Conservation (phyloP, 2,797 vertebrate species). For the Natrix natrix region DNA sequence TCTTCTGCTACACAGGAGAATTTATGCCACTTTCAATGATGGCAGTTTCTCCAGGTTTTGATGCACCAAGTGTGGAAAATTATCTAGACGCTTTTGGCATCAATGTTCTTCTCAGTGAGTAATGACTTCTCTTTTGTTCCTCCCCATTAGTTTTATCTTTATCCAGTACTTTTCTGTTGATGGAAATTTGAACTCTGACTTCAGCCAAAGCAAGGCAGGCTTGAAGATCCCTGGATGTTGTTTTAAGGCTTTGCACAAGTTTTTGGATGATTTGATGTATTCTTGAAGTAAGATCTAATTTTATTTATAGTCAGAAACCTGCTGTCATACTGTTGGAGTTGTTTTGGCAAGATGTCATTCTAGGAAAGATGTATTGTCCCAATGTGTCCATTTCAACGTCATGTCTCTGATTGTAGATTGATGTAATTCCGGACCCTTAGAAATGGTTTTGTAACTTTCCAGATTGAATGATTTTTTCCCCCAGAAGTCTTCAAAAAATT, state of each 20-base stretch:
- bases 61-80: not conserved
- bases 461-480: not conserved
- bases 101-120: not conserved
- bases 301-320: not conserved
- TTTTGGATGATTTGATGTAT: not conserved
- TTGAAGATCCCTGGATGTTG: not conserved
- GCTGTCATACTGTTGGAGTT: not conserved
- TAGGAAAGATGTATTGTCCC: not conserved
- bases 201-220: not conserved
- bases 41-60: not conserved
- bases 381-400: not conserved
- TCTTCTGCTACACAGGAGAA: not conserved
- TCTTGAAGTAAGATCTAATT: not conserved
- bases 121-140: not conserved
- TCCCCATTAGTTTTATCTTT: not conserved
- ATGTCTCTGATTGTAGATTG: not conserved
- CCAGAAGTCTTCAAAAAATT: not conserved
- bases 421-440: not conserved
- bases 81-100: not conserved
- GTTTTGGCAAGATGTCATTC: not conserved
- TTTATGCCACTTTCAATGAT: not conserved
- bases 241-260: not conserved
- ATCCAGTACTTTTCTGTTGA: not conserved
- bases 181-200: not conserved
- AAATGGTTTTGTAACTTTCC: not conserved